phyloP scores from a whole-genome alignment of 2,888 invertebrate species.

The Leptothorax acervorum region DNA sequence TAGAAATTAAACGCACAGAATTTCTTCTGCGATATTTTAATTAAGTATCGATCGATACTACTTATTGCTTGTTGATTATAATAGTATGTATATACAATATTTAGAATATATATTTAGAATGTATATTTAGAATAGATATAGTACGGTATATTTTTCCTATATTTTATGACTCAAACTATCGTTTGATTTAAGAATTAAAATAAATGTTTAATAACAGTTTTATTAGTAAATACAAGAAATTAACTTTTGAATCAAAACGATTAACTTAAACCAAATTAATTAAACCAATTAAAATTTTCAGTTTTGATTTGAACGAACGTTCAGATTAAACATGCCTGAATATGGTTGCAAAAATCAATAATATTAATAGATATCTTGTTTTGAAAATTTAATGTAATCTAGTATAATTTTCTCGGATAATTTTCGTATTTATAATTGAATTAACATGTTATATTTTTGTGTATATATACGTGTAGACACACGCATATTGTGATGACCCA shows the following conservation, averaged over 20 bases:
- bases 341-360: not conserved
- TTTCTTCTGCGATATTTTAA: slow-evolving; percentile 10
- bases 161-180: slow-evolving; percentile 14
- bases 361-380: not conserved
- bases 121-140: not conserved
- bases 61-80: not conserved
- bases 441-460: slow-evolving; percentile 22
- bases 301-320: not conserved
- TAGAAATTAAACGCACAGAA: slow-evolving; percentile 4
- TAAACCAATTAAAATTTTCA: not conserved
- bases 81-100: not conserved
- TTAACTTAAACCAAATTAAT: not conserved
- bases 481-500: slow-evolving; percentile 95
- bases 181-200: slow-evolving; percentile 33
- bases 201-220: not conserved
- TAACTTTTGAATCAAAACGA: not conserved
- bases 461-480: slow-evolving; percentile 87
- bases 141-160: not conserved
- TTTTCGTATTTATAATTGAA: slow-evolving; percentile 13
- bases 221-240: not conserved
- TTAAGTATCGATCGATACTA: slow-evolving; percentile 23
- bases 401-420: not conserved
- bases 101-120: slow-evolving; percentile 10
- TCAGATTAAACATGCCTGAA: not conserved
- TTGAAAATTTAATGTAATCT: slow-evolving; percentile 3